phyloP scores from a whole-genome alignment of 2,113 vertebrate species.

The Caracal caracal region DNA sequence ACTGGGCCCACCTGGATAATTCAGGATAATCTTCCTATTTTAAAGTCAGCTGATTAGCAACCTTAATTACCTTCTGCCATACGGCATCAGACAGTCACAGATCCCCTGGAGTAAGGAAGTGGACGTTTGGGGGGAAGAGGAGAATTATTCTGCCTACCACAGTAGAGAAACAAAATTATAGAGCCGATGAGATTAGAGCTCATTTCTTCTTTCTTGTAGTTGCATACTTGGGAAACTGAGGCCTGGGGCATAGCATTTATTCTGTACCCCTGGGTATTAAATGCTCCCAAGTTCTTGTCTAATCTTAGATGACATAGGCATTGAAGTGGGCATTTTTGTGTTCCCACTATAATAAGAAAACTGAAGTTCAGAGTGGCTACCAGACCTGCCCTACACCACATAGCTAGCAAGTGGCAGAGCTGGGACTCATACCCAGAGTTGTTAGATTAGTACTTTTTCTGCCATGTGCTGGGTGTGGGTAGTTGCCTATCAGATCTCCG shows the following conservation, averaged over 20 bases:
- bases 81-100: background rate
- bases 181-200: background rate
- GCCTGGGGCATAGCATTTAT: background rate
- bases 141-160: background rate
- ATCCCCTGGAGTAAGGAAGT: background rate
- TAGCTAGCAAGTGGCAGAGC: background rate
- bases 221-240: background rate
- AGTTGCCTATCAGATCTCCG: background rate
- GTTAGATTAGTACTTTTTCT: background rate
- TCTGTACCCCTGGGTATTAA: background rate
- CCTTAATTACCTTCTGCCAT: background rate
- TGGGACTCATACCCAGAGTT: background rate
- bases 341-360: background rate
- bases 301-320: background rate
- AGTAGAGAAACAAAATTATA: background rate
- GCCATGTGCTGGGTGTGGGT: accelerated
- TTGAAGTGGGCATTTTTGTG: background rate
- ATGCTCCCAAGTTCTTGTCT: background rate
- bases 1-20: background rate
- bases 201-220: background rate
- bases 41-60: background rate
- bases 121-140: background rate
- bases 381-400: background rate
- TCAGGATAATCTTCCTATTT: background rate
- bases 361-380: background rate